Percentiles rank a stretch among this genome's conserved stretches.
phyloP scores from a whole-genome alignment of 2,888 invertebrate genomes.

The Leptura quadrifasciata region DNA sequence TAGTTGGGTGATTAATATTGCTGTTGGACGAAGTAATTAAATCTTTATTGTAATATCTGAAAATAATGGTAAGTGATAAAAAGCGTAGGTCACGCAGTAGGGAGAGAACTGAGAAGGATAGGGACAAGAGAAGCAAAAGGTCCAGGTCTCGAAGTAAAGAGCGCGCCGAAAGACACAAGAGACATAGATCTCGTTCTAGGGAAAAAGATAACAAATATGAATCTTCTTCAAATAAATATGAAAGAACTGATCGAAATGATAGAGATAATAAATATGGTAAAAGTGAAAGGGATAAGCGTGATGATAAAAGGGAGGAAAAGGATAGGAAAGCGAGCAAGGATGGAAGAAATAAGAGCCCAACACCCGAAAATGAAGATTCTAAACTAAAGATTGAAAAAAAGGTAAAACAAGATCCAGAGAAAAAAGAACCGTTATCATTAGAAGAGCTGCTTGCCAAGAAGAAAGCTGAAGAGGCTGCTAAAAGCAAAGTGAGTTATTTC shows the following conservation, averaged over 20 bases:
- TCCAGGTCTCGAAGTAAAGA: constrained; percentile 72
- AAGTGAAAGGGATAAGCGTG: constrained; percentile 64
- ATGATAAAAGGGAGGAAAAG: constrained; percentile 65
- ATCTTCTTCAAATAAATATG: constrained; percentile 14
- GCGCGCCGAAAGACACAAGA: constrained; percentile 63
- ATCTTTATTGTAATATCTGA: too few relatives aligned
- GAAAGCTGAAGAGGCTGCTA: constrained; percentile 95
- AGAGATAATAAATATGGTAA: constrained; percentile 53
- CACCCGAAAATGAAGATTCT: constrained; percentile 70
- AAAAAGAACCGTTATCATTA: constrained; percentile 93
- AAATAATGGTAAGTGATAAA: constrained; percentile 70
- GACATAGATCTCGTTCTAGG: constrained; percentile 68
- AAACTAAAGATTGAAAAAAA: constrained; percentile 49
- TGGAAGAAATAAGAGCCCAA: constrained; percentile 63
- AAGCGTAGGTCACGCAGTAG: constrained; percentile 72
- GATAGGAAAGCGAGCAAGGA: constrained; percentile 59
- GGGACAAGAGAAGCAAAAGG: constrained; percentile 67
- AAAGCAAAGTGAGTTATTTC: constrained; percentile 82
- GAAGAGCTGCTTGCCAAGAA: constrained; percentile 97
- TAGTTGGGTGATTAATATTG: too few relatives aligned
- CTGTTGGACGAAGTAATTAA: too few relatives aligned
- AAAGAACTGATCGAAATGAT: constrained; percentile 42
- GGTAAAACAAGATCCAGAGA: constrained; percentile 66
- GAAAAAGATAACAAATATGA: constrained; percentile 61
- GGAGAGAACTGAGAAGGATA: constrained; percentile 69